Percentiles rank a stretch among this genome's conserved stretches.
These are phyloP conservation scores for Drosophila sturtevanti DNA, from an alignment of 1,140 invertebrate genomes.

Conservation along the genomic window DNA sequence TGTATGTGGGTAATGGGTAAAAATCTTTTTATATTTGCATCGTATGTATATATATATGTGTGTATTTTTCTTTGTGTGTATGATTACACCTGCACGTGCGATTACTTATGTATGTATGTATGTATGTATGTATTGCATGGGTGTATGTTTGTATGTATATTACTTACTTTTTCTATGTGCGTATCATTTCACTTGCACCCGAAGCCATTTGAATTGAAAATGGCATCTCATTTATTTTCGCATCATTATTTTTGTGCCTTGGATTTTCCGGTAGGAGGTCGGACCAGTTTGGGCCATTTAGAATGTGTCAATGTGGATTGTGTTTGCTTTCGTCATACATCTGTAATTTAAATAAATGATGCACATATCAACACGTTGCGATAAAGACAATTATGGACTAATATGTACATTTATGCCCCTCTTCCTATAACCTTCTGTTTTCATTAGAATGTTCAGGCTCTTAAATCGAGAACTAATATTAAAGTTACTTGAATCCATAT, in stretches of 20 bases:
- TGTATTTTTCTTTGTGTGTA: too few species aligned
- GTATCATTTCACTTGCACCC: slow-evolving; percentile 43
- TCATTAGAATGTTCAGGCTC: too few species aligned
- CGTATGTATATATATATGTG: too few species aligned
- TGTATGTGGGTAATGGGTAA: too few species aligned
- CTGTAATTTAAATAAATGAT: not conserved
- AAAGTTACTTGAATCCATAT: too few species aligned
- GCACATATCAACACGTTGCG: not conserved
- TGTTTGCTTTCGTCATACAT: not conserved
- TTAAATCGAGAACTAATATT: too few species aligned
- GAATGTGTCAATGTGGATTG: not conserved
- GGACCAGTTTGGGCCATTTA: slow-evolving; percentile 28
- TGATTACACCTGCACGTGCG: too few species aligned
- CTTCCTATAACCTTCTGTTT: too few species aligned
- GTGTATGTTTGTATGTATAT: not conserved
- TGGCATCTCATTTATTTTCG: slow-evolving; percentile 62
- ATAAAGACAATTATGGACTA: not conserved
- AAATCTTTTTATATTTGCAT: too few species aligned
- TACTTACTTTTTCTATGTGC: slow-evolving; percentile 23
- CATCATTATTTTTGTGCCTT: slow-evolving; percentile 59
- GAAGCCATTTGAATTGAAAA: slow-evolving; percentile 40
- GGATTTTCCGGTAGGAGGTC: slow-evolving; percentile 27
- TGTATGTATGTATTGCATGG: not conserved
- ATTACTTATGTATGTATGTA: slow-evolving; percentile 7
- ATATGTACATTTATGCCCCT: not conserved